Evolutionary conservation across 2,113 vertebrate genomes (phyloP).

Genomic region (Gopherus flavomarginatus): DNA sequence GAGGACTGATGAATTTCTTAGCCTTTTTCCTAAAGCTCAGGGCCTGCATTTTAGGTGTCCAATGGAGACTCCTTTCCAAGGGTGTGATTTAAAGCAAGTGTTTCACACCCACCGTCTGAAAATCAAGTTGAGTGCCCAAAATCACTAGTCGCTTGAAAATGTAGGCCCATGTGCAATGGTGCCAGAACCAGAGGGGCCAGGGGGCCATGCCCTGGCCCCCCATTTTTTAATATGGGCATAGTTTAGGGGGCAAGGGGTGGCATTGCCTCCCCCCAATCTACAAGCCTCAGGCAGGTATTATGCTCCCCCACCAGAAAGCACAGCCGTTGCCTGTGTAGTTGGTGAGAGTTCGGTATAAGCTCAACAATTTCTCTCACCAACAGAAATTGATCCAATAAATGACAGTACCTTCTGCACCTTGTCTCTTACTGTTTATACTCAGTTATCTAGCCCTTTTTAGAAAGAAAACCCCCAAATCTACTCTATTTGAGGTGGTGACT

Average conservation of each 20-base stretch:
- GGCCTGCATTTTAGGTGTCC: neutral
- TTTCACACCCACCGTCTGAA: neutral
- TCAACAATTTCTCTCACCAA: neutral
- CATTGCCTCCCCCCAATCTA: no score
- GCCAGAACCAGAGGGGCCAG: rapidly evolving
- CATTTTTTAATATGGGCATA: no score
- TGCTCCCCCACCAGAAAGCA: no score
- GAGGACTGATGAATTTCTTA: no score
- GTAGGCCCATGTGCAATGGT: rapidly evolving
- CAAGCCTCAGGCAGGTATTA: no score
- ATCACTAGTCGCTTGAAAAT: neutral
- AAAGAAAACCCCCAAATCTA: neutral
- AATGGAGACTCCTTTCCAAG: neutral
- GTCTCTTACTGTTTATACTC: neutral
- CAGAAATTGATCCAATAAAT: neutral
- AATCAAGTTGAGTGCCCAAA: neutral
- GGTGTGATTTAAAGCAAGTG: neutral
- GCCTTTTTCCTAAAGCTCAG: neutral
- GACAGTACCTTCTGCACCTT: no score
- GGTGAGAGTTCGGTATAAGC: neutral
- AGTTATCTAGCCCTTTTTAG: neutral
- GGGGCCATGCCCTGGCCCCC: rapidly evolving
- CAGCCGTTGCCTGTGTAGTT: neutral
- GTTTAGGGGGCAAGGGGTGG: no score
- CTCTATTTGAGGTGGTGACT: neutral